Conservation (phyloP, 2,113 vertebrate species). For the Carassius auratus region DNA sequence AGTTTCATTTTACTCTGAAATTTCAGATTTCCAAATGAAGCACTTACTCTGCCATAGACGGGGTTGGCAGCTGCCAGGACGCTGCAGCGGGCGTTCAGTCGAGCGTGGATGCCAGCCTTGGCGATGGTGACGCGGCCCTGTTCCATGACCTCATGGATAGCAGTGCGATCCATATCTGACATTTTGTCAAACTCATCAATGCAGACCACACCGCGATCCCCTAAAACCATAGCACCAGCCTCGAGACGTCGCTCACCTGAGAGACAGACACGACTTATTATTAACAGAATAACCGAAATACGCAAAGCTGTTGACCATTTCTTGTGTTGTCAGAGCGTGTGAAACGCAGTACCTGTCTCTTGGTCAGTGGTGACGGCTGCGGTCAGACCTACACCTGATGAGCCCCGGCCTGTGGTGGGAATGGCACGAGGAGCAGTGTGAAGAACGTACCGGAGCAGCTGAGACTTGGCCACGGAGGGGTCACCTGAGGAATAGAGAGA, state of each 20-base stretch:
- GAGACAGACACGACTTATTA: not conserved
- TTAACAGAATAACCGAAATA: not conserved
- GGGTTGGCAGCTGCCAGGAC: slow-evolving; percentile 96
- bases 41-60: slow-evolving; percentile 90
- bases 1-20: not conserved
- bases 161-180: slow-evolving; percentile 96
- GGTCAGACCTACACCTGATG: slow-evolving; percentile 91
- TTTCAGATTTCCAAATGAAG: not conserved
- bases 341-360: slow-evolving; percentile 84
- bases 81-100: slow-evolving; percentile 94
- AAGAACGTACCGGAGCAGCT: slow-evolving; percentile 93
- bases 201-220: slow-evolving; percentile 93
- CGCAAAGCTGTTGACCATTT: not conserved
- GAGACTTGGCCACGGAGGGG: slow-evolving; percentile 95
- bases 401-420: slow-evolving; percentile 95
- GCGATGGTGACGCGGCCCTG: slow-evolving; percentile 96
- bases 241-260: slow-evolving; percentile 91
- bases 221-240: slow-evolving; percentile 96
- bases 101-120: slow-evolving; percentile 96
- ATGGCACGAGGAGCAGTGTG: slow-evolving; percentile 91
- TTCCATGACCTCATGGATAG: slow-evolving; percentile 99
- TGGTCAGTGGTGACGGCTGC: slow-evolving; percentile 95
- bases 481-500: slow-evolving; percentile 78
- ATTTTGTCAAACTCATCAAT: slow-evolving; percentile 99
- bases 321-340: not conserved